A percentile compares a stretch with the other conserved stretches of the same genome.
phyloP scores from a whole-genome alignment of 2,113 vertebrate species.

The Pseudopodoces humilis region DNA sequence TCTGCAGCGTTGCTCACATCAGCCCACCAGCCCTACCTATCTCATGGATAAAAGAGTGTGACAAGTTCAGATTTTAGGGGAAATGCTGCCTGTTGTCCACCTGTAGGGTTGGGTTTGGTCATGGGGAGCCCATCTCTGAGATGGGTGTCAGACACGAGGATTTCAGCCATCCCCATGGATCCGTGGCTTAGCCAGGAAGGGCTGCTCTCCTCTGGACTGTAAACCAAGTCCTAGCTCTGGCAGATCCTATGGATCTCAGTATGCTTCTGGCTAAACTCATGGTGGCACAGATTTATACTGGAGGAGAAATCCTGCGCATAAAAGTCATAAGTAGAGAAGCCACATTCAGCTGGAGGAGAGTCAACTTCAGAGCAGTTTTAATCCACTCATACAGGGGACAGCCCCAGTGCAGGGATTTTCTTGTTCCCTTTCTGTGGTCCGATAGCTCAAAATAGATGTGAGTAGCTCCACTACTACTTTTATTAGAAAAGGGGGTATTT shows the following conservation, averaged over 20 bases:
- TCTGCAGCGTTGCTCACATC: not conserved
- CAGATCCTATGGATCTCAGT: not conserved
- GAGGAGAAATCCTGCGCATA: not conserved
- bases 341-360: not conserved
- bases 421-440: not conserved
- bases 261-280: not conserved
- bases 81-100: accelerated
- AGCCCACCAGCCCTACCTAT: not conserved
- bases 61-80: not conserved
- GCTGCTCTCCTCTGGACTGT: not conserved
- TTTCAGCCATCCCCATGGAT: not conserved
- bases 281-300: not conserved
- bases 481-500: not conserved
- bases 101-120: accelerated
- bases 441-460: not conserved
- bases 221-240: not conserved
- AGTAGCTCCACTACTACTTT: not conserved
- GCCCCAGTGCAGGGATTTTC: not conserved
- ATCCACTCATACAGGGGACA: not conserved
- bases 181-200: not conserved
- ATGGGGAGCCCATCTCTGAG: accelerated
- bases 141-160: accelerated
- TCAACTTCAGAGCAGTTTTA: not conserved
- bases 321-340: not conserved
- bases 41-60: not conserved